Percentiles rank a stretch among this genome's conserved stretches.
These are phyloP conservation scores for Petrocephalus microphthalmus DNA, from an alignment of 2,113 vertebrate genomes.

Conservation along the genomic window DNA sequence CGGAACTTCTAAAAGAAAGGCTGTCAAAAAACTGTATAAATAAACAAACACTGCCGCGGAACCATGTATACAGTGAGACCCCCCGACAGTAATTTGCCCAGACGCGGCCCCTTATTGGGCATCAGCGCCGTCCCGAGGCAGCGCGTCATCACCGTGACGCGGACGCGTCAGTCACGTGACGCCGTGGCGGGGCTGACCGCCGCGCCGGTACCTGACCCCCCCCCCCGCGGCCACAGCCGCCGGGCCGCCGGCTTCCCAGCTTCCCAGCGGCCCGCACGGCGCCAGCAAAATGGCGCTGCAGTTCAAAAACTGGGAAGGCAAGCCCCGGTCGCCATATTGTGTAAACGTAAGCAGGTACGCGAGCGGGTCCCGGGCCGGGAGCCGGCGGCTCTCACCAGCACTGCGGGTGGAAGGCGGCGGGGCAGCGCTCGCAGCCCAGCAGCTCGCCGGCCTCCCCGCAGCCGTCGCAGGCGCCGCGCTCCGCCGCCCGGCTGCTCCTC, in stretches of 20 bases:
- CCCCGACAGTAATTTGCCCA: not conserved
- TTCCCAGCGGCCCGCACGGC: not conserved
- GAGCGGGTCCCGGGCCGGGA: constrained; percentile 16
- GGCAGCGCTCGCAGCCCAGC: constrained; percentile 81
- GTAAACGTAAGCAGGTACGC: constrained; percentile 60
- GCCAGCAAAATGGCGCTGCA: constrained; percentile 75
- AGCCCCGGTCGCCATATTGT: constrained; percentile 77
- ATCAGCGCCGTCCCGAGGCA: too few relatives aligned
- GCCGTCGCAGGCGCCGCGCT: constrained; percentile 85
- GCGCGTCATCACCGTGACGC: not conserved
- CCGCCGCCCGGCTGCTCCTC: constrained; percentile 74
- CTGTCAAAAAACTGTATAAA: not conserved
- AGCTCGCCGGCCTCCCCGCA: constrained; percentile 84
- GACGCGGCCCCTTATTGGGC: too few relatives aligned
- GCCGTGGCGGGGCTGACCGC: too few relatives aligned
- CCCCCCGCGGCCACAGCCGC: not conserved
- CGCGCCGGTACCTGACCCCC: not conserved
- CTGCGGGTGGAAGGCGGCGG: constrained; percentile 81
- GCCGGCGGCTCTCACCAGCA: constrained; percentile 66
- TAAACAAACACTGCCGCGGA: not conserved
- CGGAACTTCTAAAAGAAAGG: not conserved
- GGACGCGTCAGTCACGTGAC: not conserved
- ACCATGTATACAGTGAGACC: not conserved
- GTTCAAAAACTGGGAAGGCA: constrained; percentile 69
- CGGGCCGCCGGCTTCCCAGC: too few relatives aligned